Percentiles rank a stretch among this genome's conserved stretches.
phyloP scores from a whole-genome alignment of 2,113 vertebrate genomes.

The Neolamprologus kungweensis region DNA sequence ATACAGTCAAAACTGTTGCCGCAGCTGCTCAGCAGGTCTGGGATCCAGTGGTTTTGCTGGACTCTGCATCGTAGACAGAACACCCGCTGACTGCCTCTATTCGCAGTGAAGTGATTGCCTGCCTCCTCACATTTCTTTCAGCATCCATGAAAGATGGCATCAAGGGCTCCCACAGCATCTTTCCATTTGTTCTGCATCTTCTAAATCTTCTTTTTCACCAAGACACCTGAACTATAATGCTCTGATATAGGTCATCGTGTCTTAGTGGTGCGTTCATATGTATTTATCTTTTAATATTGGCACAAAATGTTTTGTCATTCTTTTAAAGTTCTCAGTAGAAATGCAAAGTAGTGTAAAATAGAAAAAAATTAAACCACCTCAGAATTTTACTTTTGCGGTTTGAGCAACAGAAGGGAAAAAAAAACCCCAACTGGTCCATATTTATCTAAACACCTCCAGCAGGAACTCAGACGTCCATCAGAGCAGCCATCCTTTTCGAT shows the following conservation, averaged over 20 bases:
- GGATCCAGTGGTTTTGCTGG: background rate
- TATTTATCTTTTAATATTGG: background rate
- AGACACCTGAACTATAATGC: background rate
- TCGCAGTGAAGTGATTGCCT: background rate
- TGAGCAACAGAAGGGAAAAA: background rate
- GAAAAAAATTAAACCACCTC: background rate
- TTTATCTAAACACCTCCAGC: background rate
- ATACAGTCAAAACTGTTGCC: background rate
- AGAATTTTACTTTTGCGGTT: background rate
- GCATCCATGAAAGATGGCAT: background rate
- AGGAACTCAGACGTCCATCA: slow-evolving; percentile 12
- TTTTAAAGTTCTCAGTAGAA: background rate
- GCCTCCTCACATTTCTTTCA: background rate
- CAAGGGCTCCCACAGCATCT: background rate
- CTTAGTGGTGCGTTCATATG: background rate
- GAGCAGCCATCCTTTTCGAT: slow-evolving; percentile 39
- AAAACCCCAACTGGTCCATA: fast-evolving
- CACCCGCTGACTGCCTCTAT: background rate
- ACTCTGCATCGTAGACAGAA: background rate
- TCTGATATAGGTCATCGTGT: background rate
- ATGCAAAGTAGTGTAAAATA: background rate
- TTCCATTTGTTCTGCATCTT: background rate
- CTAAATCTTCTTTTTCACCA: background rate
- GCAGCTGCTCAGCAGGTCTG: background rate
- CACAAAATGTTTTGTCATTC: background rate